Percentiles rank a stretch among this genome's conserved stretches.
These are phyloP conservation scores for Eumacrocentrus americanus DNA, from an alignment of 2,888 invertebrate genomes.

Conservation along the genomic window DNA sequence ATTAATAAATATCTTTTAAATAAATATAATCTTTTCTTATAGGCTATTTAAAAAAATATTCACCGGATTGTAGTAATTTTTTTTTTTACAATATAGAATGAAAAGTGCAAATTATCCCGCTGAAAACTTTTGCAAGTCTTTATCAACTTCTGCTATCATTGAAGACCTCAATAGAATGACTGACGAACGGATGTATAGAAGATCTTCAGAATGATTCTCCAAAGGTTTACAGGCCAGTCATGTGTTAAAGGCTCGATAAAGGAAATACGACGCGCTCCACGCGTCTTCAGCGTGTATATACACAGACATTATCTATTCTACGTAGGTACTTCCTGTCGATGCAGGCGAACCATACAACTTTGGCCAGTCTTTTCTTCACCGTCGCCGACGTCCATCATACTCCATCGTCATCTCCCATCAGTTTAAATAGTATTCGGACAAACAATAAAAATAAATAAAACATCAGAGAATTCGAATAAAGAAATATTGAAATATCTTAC, in stretches of 20 bases:
- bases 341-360: neutral
- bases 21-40: neutral
- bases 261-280: conserved; percentile 28
- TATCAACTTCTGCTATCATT: too few species aligned
- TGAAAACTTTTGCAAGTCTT: neutral
- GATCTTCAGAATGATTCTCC: neutral
- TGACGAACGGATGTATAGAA: neutral
- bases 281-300: conserved; percentile 37
- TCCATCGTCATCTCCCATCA: neutral
- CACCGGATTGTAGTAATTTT: too few species aligned
- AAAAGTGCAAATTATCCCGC: neutral
- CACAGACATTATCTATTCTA: conserved; percentile 47
- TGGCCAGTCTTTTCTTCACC: conserved; percentile 4
- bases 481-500: conserved; percentile 65
- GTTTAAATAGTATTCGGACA: neutral
- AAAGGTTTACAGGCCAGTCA: neutral
- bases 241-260: conserved; percentile 13
- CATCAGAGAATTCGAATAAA: neutral
- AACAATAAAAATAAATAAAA: neutral
- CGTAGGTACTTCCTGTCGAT: conserved; percentile 44
- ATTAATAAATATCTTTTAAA: neutral
- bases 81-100: too few species aligned
- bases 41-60: too few species aligned
- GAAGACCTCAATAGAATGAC: too few species aligned
- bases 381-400: conserved; percentile 1